phyloP scores from a whole-genome alignment of 2,888 invertebrate species.

The Syrphus vitripennis region DNA sequence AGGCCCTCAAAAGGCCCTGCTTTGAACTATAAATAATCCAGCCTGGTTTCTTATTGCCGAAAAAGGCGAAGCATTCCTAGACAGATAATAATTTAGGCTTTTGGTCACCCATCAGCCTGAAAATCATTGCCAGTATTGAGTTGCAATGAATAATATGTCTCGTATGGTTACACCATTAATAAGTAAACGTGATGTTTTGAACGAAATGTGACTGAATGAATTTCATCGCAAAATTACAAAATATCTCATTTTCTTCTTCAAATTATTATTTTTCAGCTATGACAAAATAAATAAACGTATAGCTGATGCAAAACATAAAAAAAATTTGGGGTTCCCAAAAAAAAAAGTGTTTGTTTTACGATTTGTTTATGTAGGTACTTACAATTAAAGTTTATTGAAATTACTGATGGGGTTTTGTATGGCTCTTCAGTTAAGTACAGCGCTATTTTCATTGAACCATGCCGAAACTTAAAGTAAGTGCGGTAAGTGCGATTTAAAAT shows the following conservation, averaged over 20 bases:
- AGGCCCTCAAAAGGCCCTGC: not conserved
- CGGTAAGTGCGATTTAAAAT: no score
- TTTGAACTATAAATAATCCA: not conserved
- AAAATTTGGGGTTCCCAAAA: not conserved
- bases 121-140: constrained; percentile 8
- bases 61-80: not conserved
- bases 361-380: not conserved
- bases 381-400: not conserved
- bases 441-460: not conserved
- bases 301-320: not conserved
- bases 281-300: not conserved
- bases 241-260: not conserved
- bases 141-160: not conserved
- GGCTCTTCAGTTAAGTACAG: not conserved
- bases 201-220: constrained; percentile 43
- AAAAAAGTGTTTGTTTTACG: not conserved
- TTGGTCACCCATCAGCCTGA: constrained; percentile 27
- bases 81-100: constrained; percentile 3
- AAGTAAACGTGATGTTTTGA: no score
- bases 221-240: not conserved
- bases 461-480: not conserved
- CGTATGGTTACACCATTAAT: no score
- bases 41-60: not conserved
- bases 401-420: not conserved
- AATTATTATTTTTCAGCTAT: not conserved